These are phyloP conservation scores for Willowsia nigromaculata DNA, from an alignment of 2,888 invertebrate genomes.

Conservation along the genomic window DNA sequence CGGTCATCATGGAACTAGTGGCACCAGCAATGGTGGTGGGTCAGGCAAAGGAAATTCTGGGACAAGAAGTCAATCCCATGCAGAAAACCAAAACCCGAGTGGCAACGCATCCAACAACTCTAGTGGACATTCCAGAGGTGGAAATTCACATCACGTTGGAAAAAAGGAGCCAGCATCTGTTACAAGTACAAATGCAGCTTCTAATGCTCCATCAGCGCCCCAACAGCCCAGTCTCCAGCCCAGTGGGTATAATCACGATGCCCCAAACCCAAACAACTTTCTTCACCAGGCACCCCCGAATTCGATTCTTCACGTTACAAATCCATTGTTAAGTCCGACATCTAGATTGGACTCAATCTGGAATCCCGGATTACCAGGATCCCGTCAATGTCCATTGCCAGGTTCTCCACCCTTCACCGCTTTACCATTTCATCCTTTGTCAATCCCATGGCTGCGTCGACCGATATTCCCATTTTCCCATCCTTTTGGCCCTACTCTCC, in stretches of 20 bases:
- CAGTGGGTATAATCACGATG: constrained; percentile 29
- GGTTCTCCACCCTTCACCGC: constrained; percentile 56
- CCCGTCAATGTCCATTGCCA: constrained; percentile 41
- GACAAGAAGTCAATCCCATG: constrained; percentile 24
- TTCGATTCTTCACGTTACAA: constrained; percentile 53
- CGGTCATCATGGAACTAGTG: not conserved
- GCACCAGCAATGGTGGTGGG: not conserved
- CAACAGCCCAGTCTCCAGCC: constrained; percentile 4
- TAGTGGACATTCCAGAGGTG: constrained; percentile 4
- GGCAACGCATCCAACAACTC: constrained; percentile 18
- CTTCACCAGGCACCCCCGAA: constrained; percentile 25
- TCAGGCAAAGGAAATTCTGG: constrained; percentile 29
- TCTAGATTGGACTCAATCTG: constrained; percentile 74
- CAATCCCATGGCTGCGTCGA: constrained; percentile 78
- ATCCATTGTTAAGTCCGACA: constrained; percentile 68
- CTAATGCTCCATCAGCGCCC: constrained; percentile 25
- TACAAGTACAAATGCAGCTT: constrained; percentile 28
- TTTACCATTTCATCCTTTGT: constrained; percentile 76
- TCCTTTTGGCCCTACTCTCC: constrained; percentile 76
- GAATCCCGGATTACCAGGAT: constrained; percentile 75
- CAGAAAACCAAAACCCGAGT: constrained; percentile 17
- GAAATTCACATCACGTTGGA: not conserved
- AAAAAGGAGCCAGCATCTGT: constrained; percentile 41
- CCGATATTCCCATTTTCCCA: constrained; percentile 78
- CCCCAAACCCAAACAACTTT: constrained; percentile 33